phyloP scores from a whole-genome alignment of 1,140 invertebrate genomes.

The Caerostris extrusa region DNA sequence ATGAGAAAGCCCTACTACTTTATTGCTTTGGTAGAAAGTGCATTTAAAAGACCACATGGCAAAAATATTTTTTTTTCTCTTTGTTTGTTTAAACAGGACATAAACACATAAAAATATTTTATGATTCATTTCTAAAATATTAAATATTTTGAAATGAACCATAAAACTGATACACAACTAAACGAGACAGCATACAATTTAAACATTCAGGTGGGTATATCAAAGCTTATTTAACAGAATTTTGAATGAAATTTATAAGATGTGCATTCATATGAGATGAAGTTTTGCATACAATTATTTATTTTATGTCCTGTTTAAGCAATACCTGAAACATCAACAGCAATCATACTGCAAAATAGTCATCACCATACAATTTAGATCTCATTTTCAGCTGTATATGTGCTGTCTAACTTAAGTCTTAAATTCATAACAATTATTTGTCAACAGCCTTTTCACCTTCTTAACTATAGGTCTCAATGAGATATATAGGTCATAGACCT shows the following conservation, averaged over 20 bases:
- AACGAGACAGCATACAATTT: constrained; percentile 7
- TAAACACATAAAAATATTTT: constrained; percentile 34
- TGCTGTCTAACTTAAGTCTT: constrained; percentile 26
- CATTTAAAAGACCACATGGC: constrained; percentile 74
- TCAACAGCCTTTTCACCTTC: constrained; percentile 54
- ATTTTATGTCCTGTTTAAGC: constrained; percentile 71
- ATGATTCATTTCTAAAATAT: constrained; percentile 23
- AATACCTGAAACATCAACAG: constrained; percentile 68
- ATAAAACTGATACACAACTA: background rate
- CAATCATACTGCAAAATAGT: constrained; percentile 73
- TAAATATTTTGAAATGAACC: background rate
- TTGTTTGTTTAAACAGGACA: constrained; percentile 66
- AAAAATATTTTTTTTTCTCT: constrained; percentile 74
- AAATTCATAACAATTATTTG: constrained; percentile 47
- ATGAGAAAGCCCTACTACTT: constrained; percentile 44
- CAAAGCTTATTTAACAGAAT: background rate
- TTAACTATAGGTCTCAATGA: constrained; percentile 67
- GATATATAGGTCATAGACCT: constrained; percentile 67
- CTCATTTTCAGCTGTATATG: constrained; percentile 58
- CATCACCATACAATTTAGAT: constrained; percentile 72
- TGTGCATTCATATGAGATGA: constrained; percentile 31
- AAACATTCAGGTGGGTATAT: constrained; percentile 40
- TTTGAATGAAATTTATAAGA: constrained; percentile 23
- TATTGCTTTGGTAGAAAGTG: constrained; percentile 76
- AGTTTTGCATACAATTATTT: constrained; percentile 6